Percentiles rank a stretch among this genome's conserved stretches.
These are phyloP conservation scores for Aspidiotus destructor DNA, from an alignment of 2,888 invertebrate species.

Conservation along the genomic window DNA sequence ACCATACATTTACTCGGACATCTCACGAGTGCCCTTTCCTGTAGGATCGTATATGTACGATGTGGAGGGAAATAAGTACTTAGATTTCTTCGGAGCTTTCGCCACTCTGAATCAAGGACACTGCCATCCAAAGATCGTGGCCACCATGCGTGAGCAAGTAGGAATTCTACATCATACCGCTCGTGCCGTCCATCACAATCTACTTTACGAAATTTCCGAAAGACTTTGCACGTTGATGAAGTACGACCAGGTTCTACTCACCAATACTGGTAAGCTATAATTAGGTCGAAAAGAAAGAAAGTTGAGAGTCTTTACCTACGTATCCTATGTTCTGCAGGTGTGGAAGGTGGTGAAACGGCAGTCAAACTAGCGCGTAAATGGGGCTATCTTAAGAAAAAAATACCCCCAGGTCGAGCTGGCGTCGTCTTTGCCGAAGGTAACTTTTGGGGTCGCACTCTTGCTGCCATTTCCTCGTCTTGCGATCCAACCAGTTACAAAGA, in stretches of 20 bases:
- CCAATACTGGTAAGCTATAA: constrained; percentile 65
- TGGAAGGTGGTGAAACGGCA: constrained; percentile 90
- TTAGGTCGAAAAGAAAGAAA: not conserved
- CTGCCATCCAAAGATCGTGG: constrained; percentile 77
- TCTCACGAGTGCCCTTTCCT: constrained; percentile 24
- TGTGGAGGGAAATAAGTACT: constrained; percentile 82
- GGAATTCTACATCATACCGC: constrained; percentile 46
- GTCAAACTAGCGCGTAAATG: constrained; percentile 87
- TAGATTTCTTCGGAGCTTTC: constrained; percentile 87
- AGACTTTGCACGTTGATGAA: constrained; percentile 73
- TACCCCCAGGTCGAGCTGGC: constrained; percentile 72
- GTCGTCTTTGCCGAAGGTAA: constrained; percentile 85
- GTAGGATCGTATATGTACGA: constrained; percentile 85
- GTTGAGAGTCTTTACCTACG: too few relatives aligned
- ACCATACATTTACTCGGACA: too few relatives aligned
- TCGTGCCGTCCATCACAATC: constrained; percentile 82
- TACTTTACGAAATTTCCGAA: constrained; percentile 78
- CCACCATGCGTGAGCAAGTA: constrained; percentile 52
- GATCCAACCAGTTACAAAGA: constrained; percentile 72
- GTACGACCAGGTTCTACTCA: constrained; percentile 81
- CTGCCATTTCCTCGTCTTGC: constrained; percentile 80
- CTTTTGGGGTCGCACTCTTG: constrained; percentile 90
- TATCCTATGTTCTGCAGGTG: constrained; percentile 47
- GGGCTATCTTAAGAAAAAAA: constrained; percentile 80
- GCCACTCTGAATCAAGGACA: constrained; percentile 94